Percentiles rank a stretch among this genome's conserved stretches.
Evolutionary conservation across 2,888 invertebrate genomes (phyloP).

Genomic region (Gari tellinella): DNA sequence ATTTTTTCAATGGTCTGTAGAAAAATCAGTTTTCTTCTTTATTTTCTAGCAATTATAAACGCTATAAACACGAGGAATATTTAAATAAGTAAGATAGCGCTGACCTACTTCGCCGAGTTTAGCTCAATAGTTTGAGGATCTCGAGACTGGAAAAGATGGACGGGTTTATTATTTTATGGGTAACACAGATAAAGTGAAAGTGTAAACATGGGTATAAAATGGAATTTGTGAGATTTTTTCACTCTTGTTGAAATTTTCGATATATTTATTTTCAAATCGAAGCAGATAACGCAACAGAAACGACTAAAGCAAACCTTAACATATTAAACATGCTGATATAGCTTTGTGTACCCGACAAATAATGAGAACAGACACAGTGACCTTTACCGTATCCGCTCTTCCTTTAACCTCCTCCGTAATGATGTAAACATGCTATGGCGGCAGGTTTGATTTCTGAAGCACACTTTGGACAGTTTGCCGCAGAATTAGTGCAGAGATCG

Average conservation of each 20-base stretch:
- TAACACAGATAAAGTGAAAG: not conserved
- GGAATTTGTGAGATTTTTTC: too few relatives aligned
- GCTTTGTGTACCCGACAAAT: too few relatives aligned
- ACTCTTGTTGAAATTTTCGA: not conserved
- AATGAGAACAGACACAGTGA: conserved; percentile 30
- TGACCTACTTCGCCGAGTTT: conserved; percentile 80
- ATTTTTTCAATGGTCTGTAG: too few relatives aligned
- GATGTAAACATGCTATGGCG: conserved; percentile 63
- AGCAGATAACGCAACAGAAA: too few relatives aligned
- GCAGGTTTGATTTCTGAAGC: conserved; percentile 83
- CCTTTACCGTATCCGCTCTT: conserved; percentile 62
- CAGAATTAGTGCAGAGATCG: conserved; percentile 82
- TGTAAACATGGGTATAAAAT: not conserved
- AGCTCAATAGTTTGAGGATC: conserved; percentile 81
- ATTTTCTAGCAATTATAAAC: not conserved
- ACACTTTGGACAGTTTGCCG: conserved; percentile 83
- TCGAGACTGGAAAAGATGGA: conserved; percentile 72
- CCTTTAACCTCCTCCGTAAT: conserved; percentile 61
- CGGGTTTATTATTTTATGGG: conserved; percentile 45
- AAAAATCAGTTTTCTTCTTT: too few relatives aligned
- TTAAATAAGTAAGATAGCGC: conserved; percentile 72
- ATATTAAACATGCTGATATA: too few relatives aligned
- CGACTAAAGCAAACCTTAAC: not conserved
- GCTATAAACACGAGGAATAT: conserved; percentile 58
- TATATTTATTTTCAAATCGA: too few relatives aligned